These are phyloP conservation scores for Calameuta idolon DNA, from an alignment of 2,888 invertebrate species.

Conservation along the genomic window DNA sequence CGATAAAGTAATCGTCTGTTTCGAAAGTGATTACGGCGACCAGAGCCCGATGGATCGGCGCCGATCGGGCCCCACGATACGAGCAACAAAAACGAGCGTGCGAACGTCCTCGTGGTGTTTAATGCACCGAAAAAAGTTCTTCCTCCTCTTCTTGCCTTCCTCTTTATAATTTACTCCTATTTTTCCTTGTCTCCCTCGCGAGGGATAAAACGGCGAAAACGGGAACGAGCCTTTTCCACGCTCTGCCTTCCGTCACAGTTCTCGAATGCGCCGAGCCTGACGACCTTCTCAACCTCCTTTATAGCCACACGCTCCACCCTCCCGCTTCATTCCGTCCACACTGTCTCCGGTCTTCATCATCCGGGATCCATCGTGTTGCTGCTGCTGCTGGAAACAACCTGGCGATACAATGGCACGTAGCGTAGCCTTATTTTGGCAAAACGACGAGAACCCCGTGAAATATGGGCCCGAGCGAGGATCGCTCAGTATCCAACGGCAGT, in stretches of 20 bases:
- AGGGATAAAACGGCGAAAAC: not conserved
- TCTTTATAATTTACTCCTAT: not conserved
- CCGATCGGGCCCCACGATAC: not conserved
- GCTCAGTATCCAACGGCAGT: not conserved
- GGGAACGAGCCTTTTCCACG: not conserved
- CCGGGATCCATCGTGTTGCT: not conserved
- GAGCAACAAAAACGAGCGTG: not conserved
- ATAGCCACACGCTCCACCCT: not conserved
- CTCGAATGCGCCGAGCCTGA: not conserved
- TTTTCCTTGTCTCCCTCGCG: not conserved
- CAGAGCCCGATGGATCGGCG: not conserved
- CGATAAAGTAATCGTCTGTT: not conserved
- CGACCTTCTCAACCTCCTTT: not conserved
- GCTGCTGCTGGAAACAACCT: not conserved
- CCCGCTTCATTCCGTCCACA: not conserved
- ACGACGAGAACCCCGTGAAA: not conserved
- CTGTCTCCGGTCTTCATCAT: not conserved
- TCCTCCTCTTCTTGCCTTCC: not conserved
- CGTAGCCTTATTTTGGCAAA: not conserved
- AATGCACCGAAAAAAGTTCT: not conserved
- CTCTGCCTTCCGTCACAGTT: not conserved
- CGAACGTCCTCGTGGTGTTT: not conserved
- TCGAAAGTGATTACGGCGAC: not conserved
- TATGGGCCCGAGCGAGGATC: not conserved
- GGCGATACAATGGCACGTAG: not conserved